phyloP scores from a whole-genome alignment of 2,113 vertebrate species.

The Seriola aureovittata region DNA sequence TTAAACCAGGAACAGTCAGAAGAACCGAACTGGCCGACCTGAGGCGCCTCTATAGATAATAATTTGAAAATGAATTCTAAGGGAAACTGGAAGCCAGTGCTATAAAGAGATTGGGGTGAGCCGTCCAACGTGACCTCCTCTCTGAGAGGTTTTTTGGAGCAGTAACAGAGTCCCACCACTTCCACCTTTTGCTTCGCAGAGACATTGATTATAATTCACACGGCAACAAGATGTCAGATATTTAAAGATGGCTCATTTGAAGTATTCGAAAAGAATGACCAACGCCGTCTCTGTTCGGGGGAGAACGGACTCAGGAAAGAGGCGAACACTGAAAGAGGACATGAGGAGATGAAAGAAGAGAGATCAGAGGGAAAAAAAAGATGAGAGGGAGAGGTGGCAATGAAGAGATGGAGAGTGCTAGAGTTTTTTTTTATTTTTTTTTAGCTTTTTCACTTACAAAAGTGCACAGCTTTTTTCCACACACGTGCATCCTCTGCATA shows the following conservation, averaged over 20 bases:
- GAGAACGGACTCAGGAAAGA: too few species aligned
- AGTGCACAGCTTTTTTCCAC: background rate
- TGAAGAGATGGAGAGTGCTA: background rate
- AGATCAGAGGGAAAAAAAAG: background rate
- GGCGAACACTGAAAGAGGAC: background rate
- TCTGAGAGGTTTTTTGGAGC: background rate
- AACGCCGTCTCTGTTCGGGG: too few species aligned
- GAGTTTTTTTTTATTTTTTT: too few species aligned
- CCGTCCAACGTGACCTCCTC: background rate
- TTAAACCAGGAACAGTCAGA: background rate
- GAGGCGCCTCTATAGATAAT: background rate
- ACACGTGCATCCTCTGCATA: background rate
- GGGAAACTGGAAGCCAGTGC: background rate
- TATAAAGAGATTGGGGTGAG: background rate
- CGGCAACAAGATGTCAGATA: background rate
- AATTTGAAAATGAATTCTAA: background rate
- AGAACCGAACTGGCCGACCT: background rate
- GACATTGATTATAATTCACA: background rate
- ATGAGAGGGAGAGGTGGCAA: background rate
- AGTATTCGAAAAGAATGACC: too few species aligned
- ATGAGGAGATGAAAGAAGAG: background rate
- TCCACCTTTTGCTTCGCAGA: too few species aligned
- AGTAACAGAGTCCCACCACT: background rate
- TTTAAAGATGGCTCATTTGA: background rate
- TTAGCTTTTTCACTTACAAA: too few species aligned